These are phyloP conservation scores for Megamerina dolium DNA, from an alignment of 2,888 invertebrate species.

Conservation along the genomic window DNA sequence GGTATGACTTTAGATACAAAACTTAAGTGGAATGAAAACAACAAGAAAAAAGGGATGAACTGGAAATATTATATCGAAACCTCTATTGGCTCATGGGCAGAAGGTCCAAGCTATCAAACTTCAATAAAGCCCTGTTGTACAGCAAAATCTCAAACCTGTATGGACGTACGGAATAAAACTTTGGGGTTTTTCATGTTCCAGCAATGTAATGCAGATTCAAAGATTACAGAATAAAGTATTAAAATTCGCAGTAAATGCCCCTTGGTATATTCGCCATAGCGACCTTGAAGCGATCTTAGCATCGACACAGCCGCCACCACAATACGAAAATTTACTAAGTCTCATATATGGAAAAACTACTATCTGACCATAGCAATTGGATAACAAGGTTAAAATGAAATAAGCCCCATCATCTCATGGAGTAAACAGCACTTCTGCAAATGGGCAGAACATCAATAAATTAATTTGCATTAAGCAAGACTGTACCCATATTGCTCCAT, in stretches of 20 bases:
- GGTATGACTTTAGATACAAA: too few relatives aligned
- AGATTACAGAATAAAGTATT: constrained; percentile 3
- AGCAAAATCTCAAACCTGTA: constrained; percentile 1
- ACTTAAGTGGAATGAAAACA: constrained; percentile 2
- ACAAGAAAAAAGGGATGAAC: constrained; percentile 5
- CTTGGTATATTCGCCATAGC: constrained; percentile 1
- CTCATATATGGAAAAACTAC: background rate
- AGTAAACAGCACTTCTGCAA: too few relatives aligned
- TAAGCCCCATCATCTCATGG: too few relatives aligned
- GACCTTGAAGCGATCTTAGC: background rate
- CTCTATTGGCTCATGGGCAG: constrained; percentile 4
- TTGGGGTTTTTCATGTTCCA: too few relatives aligned
- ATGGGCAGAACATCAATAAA: too few relatives aligned
- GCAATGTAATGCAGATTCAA: constrained; percentile 2
- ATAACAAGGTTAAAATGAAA: too few relatives aligned
- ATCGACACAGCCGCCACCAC: background rate
- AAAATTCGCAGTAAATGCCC: constrained; percentile 1
- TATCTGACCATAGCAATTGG: too few relatives aligned
- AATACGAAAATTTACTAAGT: background rate
- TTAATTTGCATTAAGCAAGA: too few relatives aligned
- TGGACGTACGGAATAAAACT: too few relatives aligned
- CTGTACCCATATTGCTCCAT: too few relatives aligned
- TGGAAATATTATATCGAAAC: constrained; percentile 1
- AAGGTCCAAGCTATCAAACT: background rate
- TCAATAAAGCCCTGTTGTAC: background rate